Evolutionary conservation across 2,888 invertebrate genomes (phyloP), one percentile per base, ranked within the genome.

Genomic region (Drosophila stalkeri): DNA sequence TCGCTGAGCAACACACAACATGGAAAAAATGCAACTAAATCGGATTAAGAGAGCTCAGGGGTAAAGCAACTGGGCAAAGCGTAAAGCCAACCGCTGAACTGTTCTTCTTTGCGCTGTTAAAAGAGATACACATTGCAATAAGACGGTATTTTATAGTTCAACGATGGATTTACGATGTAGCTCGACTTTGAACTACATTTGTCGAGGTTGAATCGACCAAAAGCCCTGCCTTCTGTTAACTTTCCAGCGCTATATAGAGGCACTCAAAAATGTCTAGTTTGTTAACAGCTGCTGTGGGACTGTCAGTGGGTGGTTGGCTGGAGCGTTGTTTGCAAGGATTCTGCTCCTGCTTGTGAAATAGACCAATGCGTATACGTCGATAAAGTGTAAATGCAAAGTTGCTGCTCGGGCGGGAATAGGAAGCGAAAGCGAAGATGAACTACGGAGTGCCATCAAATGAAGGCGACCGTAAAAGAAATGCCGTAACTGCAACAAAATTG

Each of bases 91-190:
- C 80, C 77, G 79, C 83, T 84, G 72, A 75, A 65, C 63, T 67
- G 71, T 75, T 71, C 70, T 74, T 72, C 43, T 77, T 55, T 62
- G 44, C 52, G 39, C 55, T 64, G 60, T 56, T 71, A 77, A 78
- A 82, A 82, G 78, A 87, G 82, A 82, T 90, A 81, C 82, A 85
- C 89, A 89, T 85, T 85, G 89, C 89, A 88, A 82, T 80, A 89
- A 87, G 85, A 81, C 72, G 85, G 84, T 84, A 81, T 86, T 89
- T 89, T 89, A 90, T 89, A 87, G 88, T 90, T 87, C 80, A 89
- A 80, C 88, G 89, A 82, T 87, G 90, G 88, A 88, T 89, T 88
- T 87, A 86, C 84, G 82, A 79, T 79, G 80, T 87, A 71, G 77
- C 72, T 74, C 79, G 87, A 87, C 86, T 90, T 90, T 82, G 84